Base-by-base conservation (phyloP, 1,140 invertebrate species). In the Leucophenga varia region DNA sequence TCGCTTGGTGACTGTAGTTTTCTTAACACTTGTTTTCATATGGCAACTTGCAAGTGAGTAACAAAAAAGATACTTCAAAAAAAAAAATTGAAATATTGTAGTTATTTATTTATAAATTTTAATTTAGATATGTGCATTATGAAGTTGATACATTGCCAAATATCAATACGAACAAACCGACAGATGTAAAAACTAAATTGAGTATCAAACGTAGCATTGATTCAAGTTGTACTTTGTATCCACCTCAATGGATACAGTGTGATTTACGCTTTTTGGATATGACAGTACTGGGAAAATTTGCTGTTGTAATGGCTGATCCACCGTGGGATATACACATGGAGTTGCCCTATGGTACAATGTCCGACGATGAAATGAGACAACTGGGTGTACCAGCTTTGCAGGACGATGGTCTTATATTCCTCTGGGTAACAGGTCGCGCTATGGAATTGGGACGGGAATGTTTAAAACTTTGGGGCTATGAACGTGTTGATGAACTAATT, bases 311-410 rank as follows among this genome's bases (percentile, higher is more conserved):
- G 91, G 91, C 91, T 21, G 95, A 97, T 79, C 95, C 95, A 3
- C 95, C 95, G 0, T 97, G 94, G 95, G 94, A 97, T 73, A 98
- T 98, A 55, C 95, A 98, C 22, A 75, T 75, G 72, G 95, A 98
- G 77, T 79, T 98, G 30, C 95, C 95, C 0, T 98, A 98, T 72
- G 95, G 96, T n/a, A 98, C 95, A 2, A 95, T 98, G 92, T 95
- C 92, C 0, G 95, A 98, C 75, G 94, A 97, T 75, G 96, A 98
- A 78, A 98, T 98, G 95, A 83, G 95, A 54, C 91, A 94, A 43
- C 77, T 98, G 22, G 92, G 93, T 19, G 89, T 97, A 44, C 84
- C 84, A 6, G 86, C 89, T 16, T 78, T 98, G 40, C 95, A 98
- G 78, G 95, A 97, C 72, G 93, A 96, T 67, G 95, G 95, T 2